phyloP scores from a whole-genome alignment of 2,888 invertebrate species.

The Drosophila sordidula region DNA sequence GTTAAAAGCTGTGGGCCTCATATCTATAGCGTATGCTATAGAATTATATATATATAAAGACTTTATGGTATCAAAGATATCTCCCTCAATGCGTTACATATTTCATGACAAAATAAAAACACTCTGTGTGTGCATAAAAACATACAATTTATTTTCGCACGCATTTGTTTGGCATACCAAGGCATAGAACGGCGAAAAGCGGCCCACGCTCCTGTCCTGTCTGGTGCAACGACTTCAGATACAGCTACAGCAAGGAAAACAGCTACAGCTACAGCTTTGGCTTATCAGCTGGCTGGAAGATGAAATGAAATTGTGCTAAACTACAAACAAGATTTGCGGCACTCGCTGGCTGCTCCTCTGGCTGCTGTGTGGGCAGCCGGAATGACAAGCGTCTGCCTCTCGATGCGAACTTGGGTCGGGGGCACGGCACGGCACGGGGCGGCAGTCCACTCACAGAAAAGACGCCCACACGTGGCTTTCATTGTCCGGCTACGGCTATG shows the following conservation, averaged over 20 bases:
- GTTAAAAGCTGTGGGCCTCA: too few species aligned
- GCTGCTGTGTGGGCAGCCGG: constrained; percentile 69
- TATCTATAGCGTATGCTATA: too few species aligned
- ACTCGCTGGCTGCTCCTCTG: constrained; percentile 6
- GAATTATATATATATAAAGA: too few species aligned
- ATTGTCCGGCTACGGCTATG: constrained; percentile 45
- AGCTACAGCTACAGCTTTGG: constrained; percentile 18
- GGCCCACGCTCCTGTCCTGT: constrained; percentile 38
- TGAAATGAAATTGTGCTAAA: constrained; percentile 79
- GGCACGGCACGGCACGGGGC: constrained; percentile 5
- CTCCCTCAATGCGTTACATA: too few species aligned
- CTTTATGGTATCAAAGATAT: too few species aligned
- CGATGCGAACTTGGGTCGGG: constrained; percentile 3
- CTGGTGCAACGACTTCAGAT: constrained; percentile 28
- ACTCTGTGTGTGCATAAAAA: constrained; percentile 10
- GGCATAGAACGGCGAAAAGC: constrained; percentile 20
- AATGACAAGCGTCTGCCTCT: constrained; percentile 57
- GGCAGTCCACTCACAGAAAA: constrained; percentile 1
- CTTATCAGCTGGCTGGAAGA: constrained; percentile 70
- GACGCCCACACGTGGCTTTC: constrained; percentile 54
- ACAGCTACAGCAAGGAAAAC: constrained; percentile 1
- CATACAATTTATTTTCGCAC: constrained; percentile 70
- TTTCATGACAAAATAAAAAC: background rate
- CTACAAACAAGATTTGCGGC: constrained; percentile 73
- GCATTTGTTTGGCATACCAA: constrained; percentile 56